These are phyloP conservation scores for Noctua pronuba DNA, from an alignment of 2,888 invertebrate species.

Conservation along the genomic window DNA sequence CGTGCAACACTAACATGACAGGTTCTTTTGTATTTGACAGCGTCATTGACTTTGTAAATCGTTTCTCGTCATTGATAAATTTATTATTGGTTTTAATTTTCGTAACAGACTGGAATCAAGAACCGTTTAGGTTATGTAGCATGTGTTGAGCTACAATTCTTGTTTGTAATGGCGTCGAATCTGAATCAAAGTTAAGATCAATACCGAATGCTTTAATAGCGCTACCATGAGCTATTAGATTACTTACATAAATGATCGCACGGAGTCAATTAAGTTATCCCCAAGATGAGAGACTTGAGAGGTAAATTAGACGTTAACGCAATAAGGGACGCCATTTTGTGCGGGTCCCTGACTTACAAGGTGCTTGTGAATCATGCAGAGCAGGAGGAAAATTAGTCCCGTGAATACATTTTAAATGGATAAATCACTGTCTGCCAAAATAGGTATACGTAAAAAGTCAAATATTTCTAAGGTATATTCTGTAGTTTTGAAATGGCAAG, in stretches of 20 bases:
- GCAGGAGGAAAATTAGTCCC: conserved; percentile 1
- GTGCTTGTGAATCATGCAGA: conserved; percentile 35
- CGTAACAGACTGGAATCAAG: neutral
- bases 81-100: neutral
- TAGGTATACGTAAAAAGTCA: neutral
- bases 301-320: conserved; percentile 78
- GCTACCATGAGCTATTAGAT: conserved; percentile 54
- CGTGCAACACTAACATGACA: neutral
- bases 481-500: too few relatives aligned
- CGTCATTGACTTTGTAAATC: neutral
- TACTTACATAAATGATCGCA: conserved; percentile 65
- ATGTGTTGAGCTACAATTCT: neutral
- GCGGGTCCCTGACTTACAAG: conserved; percentile 22
- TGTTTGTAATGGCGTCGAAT: neutral
- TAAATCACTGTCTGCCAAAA: neutral
- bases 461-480: neutral
- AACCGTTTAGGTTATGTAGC: neutral
- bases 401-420: neutral
- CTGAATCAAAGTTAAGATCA: conserved; percentile 30
- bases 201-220: conserved; percentile 45
- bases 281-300: conserved; percentile 73
- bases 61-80: neutral
- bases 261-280: conserved; percentile 70
- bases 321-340: conserved; percentile 71
- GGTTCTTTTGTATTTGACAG: neutral